Evolutionary conservation across 2,888 invertebrate genomes (phyloP).

Genomic region (Rotaria magnacalcarata): DNA sequence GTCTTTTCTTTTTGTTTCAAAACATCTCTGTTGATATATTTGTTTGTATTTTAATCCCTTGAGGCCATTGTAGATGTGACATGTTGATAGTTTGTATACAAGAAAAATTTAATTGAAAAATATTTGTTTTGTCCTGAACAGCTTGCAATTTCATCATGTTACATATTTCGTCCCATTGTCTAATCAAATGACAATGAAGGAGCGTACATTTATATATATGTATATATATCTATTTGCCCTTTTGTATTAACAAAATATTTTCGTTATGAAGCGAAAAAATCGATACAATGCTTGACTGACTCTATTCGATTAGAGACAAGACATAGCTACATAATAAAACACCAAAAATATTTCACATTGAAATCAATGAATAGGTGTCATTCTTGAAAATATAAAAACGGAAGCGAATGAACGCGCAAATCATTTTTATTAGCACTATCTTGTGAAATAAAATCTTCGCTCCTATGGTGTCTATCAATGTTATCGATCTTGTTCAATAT

Average conservation of each 20-base stretch:
- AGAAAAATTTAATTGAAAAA: not conserved
- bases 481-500: conserved; percentile 18
- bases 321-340: too few species aligned
- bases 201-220: not conserved
- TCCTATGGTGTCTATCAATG: not conserved
- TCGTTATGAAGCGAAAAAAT: too few species aligned
- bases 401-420: not conserved
- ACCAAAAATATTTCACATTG: not conserved
- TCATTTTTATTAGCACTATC: conserved; percentile 10
- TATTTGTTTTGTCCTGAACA: conserved; percentile 1
- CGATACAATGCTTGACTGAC: not conserved
- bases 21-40: not conserved
- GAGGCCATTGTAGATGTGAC: not conserved
- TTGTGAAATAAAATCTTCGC: not conserved
- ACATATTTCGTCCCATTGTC: not conserved
- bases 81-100: conserved; percentile 21
- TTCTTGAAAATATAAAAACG: not conserved
- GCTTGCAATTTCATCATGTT: conserved; percentile 21
- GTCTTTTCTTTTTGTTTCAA: not conserved
- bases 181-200: not conserved
- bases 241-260: not conserved
- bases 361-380: not conserved
- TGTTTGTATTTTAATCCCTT: not conserved
- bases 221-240: not conserved
- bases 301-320: not conserved